Evolutionary conservation across 2,797 vertebrate genomes (phyloP), one percentile per base, ranked within the genome.

Genomic region (Heterohyrax brucei): DNA sequence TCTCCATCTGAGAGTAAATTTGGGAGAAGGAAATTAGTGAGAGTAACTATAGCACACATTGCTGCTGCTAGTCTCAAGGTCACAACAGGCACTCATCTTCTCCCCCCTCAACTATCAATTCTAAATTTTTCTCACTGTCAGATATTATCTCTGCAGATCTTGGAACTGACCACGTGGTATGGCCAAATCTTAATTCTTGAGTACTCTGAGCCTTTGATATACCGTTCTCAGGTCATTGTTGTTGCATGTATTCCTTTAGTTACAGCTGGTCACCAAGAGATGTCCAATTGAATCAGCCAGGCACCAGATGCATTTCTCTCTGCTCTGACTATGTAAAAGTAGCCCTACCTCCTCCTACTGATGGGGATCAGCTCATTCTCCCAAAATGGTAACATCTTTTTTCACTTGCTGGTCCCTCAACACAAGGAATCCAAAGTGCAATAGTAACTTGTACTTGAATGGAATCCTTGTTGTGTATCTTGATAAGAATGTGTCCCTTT

Each of bases 351-450:
- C 19, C 26, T 81, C 61, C 46, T 87, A 6, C 22, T 70, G 33
- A 61, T 77, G 21, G 62, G 70, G 68, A 28, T 62, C 16, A 46
- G 68, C 68, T 24, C 70, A 18, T 87, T 83, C 26, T 88, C 4
- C 48, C 28, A 26, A 91, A 91, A 66, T 73, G 39, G 7, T 66
- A 46, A 48, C 30, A 39, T 10, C 39, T 84, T 12, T 85, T 59
- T n/a, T 56, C 28, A 56, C 39, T 24, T 73, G 53, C 28, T 73
- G 46, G 9, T 73, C 33, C 7, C 16, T 53, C 73, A 26, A 68
- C 46, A 77, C 21, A 93, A 90, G 28, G 39, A 95, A 93, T 21
- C 12, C 16, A 70, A 93, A 82, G 26, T 70, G n/a, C 39, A 62
- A 28, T 33, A 75, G 85, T n/a, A 85, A 33, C n/a, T 76, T 33